phyloP scores from a whole-genome alignment of 2,113 vertebrate genomes.

The Zosterops hypoxanthus region DNA sequence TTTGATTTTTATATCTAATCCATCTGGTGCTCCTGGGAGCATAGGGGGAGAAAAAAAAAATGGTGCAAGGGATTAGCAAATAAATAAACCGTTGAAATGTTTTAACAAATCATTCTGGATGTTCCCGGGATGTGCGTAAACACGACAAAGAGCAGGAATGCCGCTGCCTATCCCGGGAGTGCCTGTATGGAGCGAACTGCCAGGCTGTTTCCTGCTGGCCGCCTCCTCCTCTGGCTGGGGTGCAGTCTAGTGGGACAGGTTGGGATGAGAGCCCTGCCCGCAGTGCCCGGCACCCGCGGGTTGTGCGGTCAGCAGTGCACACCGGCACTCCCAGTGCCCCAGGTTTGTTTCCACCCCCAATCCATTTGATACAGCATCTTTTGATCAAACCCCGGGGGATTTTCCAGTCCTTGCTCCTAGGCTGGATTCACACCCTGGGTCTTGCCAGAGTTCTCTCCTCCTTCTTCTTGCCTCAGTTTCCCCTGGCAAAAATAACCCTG shows the following conservation, averaged over 20 bases:
- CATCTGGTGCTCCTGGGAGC: neutral
- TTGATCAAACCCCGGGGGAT: neutral
- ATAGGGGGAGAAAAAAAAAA: too few relatives aligned
- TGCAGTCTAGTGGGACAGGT: neutral
- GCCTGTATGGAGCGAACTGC: accelerated
- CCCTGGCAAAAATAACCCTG: neutral
- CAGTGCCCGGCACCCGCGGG: accelerated
- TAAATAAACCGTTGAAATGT: neutral
- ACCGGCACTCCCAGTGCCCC: neutral
- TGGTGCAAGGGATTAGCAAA: neutral
- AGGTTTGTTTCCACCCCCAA: accelerated
- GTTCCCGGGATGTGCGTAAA: neutral
- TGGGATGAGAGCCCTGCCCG: accelerated
- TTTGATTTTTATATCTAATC: constrained; percentile 31
- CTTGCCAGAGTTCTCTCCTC: neutral
- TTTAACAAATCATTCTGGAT: neutral
- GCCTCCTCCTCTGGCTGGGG: neutral
- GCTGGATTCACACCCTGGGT: neutral
- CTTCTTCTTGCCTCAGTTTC: constrained; percentile 1
- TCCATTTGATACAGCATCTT: accelerated
- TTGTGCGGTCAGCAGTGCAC: neutral
- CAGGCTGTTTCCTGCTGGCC: neutral
- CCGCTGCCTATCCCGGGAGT: neutral
- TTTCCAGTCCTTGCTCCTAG: neutral
- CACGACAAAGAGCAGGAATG: neutral